Base-by-base conservation (phyloP, 2,888 invertebrate species). In the Phytoseiulus persimilis region DNA sequence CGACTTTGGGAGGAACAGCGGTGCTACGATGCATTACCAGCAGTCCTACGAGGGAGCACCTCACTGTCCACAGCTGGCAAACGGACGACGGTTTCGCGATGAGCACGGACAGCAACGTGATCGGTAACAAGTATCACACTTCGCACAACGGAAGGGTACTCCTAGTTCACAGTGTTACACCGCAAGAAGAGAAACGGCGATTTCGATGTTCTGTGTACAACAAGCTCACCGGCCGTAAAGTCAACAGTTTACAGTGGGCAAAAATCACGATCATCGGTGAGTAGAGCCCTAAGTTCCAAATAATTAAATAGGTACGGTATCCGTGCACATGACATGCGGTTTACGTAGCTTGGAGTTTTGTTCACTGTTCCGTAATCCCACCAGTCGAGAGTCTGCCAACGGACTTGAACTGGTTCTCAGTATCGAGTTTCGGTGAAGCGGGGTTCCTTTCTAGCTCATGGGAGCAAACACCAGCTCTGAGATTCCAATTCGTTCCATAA, bases 141-240 rank as follows among this genome's bases (percentile, higher is more conserved):
- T 87, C 87, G 87, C 87, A 87, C 32, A 87, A 87, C 23, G 87
- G 87, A n/a, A 33, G 87, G 39, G 87, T 87, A 45, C 33, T 87
- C 11, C 87, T 87, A n/a, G 87, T 87, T 14, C 32, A 32, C 6
- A 39, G 39, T 11, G 87, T 87, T 28, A 87, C 87, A 5, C 87
- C 33, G 6, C 87, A 87, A 11, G 87, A 87, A 33, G 87, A 87
- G 33, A 87, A 87, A 14, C 87, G 87, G 11, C 87, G 87, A 2
- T 87, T 87, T 87, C 87, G 87, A 11, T 87, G 87, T 33, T 32
- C 87, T 33, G 45, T 87, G 28, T 87, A 87, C 45, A 87, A 87
- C 23, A 87, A 87, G 23, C 45, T 87, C 32, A 87, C 87, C 9
- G 87, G 87, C 39, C 32, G 87, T 11, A 87, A 87, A 87, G 87